Evolutionary conservation across 2,797 vertebrate species (phyloP), one percentile per base, ranked within the genome.

Genomic region (Decapterus maruadsi): DNA sequence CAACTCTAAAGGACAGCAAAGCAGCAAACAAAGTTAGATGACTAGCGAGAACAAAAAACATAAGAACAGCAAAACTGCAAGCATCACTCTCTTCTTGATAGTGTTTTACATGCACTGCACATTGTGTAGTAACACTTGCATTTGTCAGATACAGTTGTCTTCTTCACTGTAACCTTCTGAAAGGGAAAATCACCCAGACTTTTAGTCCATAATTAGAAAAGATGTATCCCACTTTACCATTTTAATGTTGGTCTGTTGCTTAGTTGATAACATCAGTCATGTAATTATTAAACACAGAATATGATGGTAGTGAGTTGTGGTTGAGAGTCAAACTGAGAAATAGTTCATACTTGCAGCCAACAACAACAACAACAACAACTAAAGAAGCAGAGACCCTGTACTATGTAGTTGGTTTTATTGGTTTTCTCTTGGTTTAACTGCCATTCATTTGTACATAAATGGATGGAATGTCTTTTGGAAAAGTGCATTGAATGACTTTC

Each of bases 1-100:
- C 22, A 22, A 57, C 36, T 65, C 29, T 66, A 22, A 53, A 45
- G 56, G 29, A 36, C 34, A 55, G 16, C 40, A 77, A 59, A 60
- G 22, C 31, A 69, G 46, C 54, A 60, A 63, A 22, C n/a, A 10
- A 22, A 29, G 61, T 31, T 34, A 46, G 17, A 38, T 66, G 31
- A 38, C 54, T 6, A 29, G 14, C n/a, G 17, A 50, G 3, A 60
- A 17, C 22, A 16, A 2, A 4, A 66, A 54, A 26, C 51, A 73
- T 22, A 56, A 57, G 29, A 6, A 31, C 0, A 66, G 48, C 7
- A 43, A 48, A 10, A 56, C 34, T 61, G 11, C n/a, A n/a, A n/a
- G 8, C 36, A 54, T 62, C 51, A 53, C 62, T 2, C 16, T 53
- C 14, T 4, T 26, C 26, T 26, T 3, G 26, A 6, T 45, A 29